Conservation (phyloP, 2,888 invertebrate species). For the Vesta saturnalis region DNA sequence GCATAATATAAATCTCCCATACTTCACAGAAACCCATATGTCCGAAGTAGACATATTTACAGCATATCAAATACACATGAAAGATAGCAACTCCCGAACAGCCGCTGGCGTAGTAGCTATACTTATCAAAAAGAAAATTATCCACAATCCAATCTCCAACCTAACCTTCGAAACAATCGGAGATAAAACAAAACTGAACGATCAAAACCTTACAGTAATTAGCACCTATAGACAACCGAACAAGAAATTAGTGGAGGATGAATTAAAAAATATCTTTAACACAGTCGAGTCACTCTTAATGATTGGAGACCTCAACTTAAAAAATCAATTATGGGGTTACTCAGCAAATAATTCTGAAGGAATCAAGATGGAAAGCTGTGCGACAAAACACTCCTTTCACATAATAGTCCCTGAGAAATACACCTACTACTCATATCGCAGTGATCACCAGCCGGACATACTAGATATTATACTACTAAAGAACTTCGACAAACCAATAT, state of each 20-base stretch:
- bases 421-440: slow-evolving; percentile 15
- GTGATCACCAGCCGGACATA: slow-evolving; percentile 22
- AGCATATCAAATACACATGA: too few species aligned
- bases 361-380: slow-evolving; percentile 12
- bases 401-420: slow-evolving; percentile 10
- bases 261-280: slow-evolving; percentile 9
- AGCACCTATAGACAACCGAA: too few species aligned
- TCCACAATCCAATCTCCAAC: neutral
- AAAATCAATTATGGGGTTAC: slow-evolving; percentile 24
- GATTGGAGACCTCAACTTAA: slow-evolving; percentile 20
- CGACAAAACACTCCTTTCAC: neutral
- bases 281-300: slow-evolving; percentile 17
- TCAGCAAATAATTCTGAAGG: slow-evolving; percentile 23
- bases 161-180: neutral
- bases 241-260: slow-evolving; percentile 5
- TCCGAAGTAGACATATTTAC: too few species aligned
- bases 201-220: too few species aligned
- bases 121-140: neutral
- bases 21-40: too few species aligned
- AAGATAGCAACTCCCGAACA: neutral
- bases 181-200: neutral
- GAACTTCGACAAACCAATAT: too few species aligned
- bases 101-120: neutral
- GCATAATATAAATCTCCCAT: too few species aligned
- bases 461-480: too few species aligned